Conservation (phyloP, 2,797 vertebrate species). For the Enteromius fasciolatus region DNA sequence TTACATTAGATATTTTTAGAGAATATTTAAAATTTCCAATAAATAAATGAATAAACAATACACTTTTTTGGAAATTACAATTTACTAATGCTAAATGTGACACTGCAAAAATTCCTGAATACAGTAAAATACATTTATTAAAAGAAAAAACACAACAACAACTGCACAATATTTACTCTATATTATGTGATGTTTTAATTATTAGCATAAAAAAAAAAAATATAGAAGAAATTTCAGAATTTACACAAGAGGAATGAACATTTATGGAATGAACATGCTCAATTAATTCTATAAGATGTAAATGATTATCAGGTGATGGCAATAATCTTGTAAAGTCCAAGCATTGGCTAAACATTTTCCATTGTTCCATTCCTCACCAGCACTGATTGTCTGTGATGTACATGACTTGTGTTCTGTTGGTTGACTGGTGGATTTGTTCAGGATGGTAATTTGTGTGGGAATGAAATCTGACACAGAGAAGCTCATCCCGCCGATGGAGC, state of each 20-base stretch:
- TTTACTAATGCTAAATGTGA: background rate
- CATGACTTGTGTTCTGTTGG: background rate
- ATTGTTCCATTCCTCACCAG: background rate
- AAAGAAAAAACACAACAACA: background rate
- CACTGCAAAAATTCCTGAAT: background rate
- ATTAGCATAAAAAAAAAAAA: background rate
- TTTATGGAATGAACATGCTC: background rate
- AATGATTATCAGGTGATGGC: background rate
- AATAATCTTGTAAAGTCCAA: background rate
- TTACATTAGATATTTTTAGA: background rate
- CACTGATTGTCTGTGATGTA: background rate
- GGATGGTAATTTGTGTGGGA: slow-evolving; percentile 13
- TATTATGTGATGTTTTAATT: background rate
- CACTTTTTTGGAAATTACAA: background rate
- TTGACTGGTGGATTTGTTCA: slow-evolving; percentile 4
- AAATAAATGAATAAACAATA: background rate
- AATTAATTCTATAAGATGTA: background rate
- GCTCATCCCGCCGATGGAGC: background rate
- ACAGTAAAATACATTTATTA: background rate
- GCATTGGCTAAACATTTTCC: background rate
- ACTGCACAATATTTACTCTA: background rate
- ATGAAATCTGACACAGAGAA: slow-evolving; percentile 23
- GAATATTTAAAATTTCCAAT: background rate
- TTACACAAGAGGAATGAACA: background rate
- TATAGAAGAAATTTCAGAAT: background rate